A percentile compares a stretch with the other conserved stretches of the same genome.
These are phyloP conservation scores for Cheumatopsyche charites DNA, from an alignment of 1,140 invertebrate genomes.

Conservation along the genomic window DNA sequence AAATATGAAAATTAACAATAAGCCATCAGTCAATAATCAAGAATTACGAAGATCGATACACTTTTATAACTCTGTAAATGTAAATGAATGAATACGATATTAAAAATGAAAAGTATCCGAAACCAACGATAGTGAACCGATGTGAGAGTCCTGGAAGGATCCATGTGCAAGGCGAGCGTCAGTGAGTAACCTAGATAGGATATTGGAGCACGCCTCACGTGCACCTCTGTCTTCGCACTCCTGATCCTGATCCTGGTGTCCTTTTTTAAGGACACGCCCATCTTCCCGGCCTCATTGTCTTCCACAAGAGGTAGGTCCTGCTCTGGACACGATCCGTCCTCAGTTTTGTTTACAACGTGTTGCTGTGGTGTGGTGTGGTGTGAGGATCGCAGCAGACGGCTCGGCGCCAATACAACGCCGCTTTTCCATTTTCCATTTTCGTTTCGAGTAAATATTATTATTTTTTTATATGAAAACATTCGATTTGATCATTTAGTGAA, in stretches of 20 bases:
- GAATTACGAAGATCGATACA: too few species aligned
- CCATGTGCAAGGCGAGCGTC: slow-evolving; percentile 15
- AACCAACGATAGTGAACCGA: neutral
- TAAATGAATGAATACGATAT: too few species aligned
- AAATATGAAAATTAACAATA: too few species aligned
- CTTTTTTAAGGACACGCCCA: neutral
- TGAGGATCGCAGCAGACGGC: slow-evolving; percentile 12
- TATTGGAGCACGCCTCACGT: neutral
- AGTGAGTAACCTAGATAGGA: neutral
- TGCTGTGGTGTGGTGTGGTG: slow-evolving; percentile 1
- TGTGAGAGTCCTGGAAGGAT: slow-evolving; percentile 32
- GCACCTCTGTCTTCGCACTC: neutral
- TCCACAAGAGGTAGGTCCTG: neutral
- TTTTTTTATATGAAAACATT: neutral
- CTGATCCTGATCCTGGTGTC: neutral
- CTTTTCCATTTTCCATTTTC: neutral
- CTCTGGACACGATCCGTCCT: neutral
- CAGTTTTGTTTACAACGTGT: slow-evolving; percentile 18
- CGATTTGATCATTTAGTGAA: too few species aligned
- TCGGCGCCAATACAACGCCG: neutral
- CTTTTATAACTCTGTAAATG: too few species aligned
- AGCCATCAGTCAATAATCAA: too few species aligned
- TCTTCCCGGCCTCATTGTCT: neutral
- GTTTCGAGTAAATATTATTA: neutral
- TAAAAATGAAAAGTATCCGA: too few species aligned